Evolutionary conservation across 2,113 vertebrate species (phyloP), one percentile per base, ranked within the genome.

Genomic region (Xyliphius kryptos): DNA sequence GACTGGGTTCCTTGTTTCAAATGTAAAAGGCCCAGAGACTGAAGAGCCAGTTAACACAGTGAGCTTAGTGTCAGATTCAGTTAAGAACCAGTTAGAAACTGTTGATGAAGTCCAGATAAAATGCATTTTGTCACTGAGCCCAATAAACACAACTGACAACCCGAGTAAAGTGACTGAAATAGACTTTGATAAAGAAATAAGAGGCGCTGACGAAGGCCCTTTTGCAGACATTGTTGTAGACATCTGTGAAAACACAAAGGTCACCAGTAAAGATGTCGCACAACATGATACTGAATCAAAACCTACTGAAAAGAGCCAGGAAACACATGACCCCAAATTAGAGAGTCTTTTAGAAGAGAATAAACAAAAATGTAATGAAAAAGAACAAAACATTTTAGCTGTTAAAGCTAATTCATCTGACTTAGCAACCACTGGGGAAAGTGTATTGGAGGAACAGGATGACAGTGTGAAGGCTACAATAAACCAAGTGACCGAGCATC

Each of bases 291-390:
- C 46, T 19, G 73, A 83, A 44, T 59, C 76, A 40, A 63, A 60
- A 59, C 1, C 71, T 3, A 51, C 79, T 52, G 64, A 84, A 57
- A 77, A 82, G 1, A 78, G 85, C 73, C 85, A 77, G 59, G 75
- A 75, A 0, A 75, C 75, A 65, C 68, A 80, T 4, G 78, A 88
- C 0, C 13, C 48, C 44, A 79, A 77, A n/a, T 78, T 83, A 15
- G 70, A 83, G 51, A 79, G 58, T 38, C 47, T 88, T 26, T 61
- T 50, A 38, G 76, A 73, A 40, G 53, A n/a, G 43, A 70, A 78
- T 52, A 76, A 82, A 51, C 47, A n/a, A 14, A 14, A 40, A 40
- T 15, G 43, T 22, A n/a, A 44, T 12, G 51, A 65, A 57, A 48
- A 48, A 15, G 37, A 52, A 22, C 12, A 16, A 22, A 15, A 9